phyloP scores from a whole-genome alignment of 2,888 invertebrate genomes.

The Diaphora mendica region DNA sequence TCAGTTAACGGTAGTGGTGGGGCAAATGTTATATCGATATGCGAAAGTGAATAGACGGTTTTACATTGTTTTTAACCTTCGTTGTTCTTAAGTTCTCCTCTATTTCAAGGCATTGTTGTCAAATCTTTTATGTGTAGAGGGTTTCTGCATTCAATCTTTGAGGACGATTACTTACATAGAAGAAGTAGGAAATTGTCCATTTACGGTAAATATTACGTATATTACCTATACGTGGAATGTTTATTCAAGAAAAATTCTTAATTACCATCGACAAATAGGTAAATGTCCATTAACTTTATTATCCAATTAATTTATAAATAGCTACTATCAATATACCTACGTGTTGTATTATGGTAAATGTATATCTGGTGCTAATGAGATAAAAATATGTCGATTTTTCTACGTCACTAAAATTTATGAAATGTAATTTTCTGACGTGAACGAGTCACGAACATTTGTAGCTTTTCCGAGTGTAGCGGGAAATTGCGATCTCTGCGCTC shows the following conservation, averaged over 20 bases:
- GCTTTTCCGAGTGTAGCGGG: slow-evolving; percentile 83
- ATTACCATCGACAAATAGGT: neutral
- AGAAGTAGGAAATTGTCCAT: neutral
- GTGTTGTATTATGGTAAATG: neutral
- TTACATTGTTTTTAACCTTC: neutral
- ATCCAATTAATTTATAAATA: neutral
- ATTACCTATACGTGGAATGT: neutral
- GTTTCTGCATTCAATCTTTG: neutral
- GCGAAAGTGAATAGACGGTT: neutral
- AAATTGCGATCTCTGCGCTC: slow-evolving; percentile 81
- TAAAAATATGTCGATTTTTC: slow-evolving; percentile 41
- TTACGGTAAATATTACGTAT: neutral
- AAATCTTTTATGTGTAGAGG: no score
- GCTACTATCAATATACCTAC: neutral
- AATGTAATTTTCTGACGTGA: slow-evolving; percentile 85
- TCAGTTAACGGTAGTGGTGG: slow-evolving; percentile 74
- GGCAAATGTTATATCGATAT: slow-evolving; percentile 37
- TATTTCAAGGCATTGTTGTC: neutral
- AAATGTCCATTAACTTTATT: neutral
- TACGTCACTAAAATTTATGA: slow-evolving; percentile 80
- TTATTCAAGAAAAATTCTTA: neutral
- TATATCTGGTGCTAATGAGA: slow-evolving; percentile 6
- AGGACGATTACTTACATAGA: neutral
- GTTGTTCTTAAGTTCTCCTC: neutral
- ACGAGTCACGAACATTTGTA: slow-evolving; percentile 83